A percentile compares a stretch with the other conserved stretches of the same genome.
phyloP scores from a whole-genome alignment of 2,113 vertebrate genomes.

The Nestor notabilis region DNA sequence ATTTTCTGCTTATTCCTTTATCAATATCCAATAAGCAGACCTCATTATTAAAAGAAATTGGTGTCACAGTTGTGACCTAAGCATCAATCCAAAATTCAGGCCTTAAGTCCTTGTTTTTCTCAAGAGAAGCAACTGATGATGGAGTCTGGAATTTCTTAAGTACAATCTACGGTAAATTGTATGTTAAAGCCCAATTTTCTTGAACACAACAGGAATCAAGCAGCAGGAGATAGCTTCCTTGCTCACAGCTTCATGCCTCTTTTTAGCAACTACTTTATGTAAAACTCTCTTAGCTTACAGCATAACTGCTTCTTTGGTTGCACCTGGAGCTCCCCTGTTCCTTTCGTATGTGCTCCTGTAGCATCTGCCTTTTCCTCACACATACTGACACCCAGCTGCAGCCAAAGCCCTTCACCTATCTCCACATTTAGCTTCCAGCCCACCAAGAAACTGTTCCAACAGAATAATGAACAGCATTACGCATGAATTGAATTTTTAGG shows the following conservation, averaged over 20 bases:
- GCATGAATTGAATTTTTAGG: not conserved
- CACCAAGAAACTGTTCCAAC: not conserved
- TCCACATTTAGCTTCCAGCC: not conserved
- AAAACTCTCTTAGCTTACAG: not conserved
- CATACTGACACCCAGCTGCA: not conserved
- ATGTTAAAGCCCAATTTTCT: constrained; percentile 18
- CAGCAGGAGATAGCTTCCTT: not conserved
- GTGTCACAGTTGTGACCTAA: not conserved
- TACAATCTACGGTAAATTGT: not conserved
- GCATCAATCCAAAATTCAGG: not conserved
- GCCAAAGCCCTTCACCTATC: not conserved
- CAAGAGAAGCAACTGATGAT: not conserved
- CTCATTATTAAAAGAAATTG: not conserved
- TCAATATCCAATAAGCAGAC: not conserved
- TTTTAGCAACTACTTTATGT: not conserved
- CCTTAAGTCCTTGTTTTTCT: not conserved
- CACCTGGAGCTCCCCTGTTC: not conserved
- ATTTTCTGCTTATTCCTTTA: not conserved
- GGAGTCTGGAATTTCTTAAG: not conserved
- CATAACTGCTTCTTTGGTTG: not conserved
- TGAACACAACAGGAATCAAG: not conserved
- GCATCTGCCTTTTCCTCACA: not conserved
- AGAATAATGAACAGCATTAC: not conserved
- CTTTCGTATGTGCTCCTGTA: not conserved
- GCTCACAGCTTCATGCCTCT: not conserved